Evolutionary conservation across 2,113 vertebrate species (phyloP).

Genomic region (Protobothrops flavoviridis): DNA sequence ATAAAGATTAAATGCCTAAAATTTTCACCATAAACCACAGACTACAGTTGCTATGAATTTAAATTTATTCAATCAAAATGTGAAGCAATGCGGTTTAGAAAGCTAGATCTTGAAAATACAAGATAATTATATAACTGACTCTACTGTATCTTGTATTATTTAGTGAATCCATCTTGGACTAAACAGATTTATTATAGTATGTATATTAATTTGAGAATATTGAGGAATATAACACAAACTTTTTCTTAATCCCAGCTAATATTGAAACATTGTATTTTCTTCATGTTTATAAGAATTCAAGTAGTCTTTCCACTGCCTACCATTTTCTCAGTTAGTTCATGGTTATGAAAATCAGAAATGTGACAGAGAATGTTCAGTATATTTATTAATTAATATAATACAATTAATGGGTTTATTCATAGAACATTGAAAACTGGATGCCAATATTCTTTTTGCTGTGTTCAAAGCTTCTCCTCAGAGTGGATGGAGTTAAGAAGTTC

Average conservation of each 20-base stretch:
- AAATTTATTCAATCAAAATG: background rate
- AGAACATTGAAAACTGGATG: background rate
- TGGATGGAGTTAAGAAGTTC: background rate
- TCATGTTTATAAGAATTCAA: background rate
- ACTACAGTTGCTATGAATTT: constrained; percentile 5
- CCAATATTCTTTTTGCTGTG: background rate
- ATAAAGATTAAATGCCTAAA: background rate
- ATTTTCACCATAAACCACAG: background rate
- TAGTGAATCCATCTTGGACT: constrained; percentile 21
- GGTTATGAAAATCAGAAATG: too few species aligned
- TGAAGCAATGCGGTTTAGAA: background rate
- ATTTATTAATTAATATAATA: background rate
- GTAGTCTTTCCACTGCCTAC: background rate
- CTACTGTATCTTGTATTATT: constrained; percentile 10
- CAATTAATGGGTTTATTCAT: background rate
- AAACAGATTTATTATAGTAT: constrained; percentile 31
- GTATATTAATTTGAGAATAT: constrained; percentile 37
- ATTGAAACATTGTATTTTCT: constrained; percentile 3
- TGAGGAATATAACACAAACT: constrained; percentile 25
- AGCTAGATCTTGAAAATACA: background rate
- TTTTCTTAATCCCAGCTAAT: constrained; percentile 35
- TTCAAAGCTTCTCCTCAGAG: background rate
- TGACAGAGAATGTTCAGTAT: background rate
- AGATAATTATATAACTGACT: constrained; percentile 21
- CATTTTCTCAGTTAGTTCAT: background rate